Conservation (phyloP, 2,797 vertebrate genomes). For the Scolopax bukidnonensis region DNA sequence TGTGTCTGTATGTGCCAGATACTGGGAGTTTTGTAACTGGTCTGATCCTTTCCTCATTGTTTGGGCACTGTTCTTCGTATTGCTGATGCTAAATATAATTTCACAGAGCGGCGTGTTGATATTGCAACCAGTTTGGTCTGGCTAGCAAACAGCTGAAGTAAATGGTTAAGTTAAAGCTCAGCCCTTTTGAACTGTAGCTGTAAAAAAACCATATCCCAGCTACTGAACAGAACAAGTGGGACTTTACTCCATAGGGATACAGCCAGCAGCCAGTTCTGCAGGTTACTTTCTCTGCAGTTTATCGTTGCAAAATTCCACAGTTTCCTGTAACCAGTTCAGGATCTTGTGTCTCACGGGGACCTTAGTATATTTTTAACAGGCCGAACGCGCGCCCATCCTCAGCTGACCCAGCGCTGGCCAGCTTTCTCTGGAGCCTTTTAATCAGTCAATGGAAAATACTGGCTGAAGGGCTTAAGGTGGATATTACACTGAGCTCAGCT, state of each 20-base stretch:
- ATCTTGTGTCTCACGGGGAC: not conserved
- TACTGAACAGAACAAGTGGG: not conserved
- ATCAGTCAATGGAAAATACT: slow-evolving; percentile 30
- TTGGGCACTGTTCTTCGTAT: not conserved
- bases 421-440: slow-evolving; percentile 25
- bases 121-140: not conserved
- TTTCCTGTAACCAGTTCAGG: not conserved
- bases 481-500: not conserved
- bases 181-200: not conserved
- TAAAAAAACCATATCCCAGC: not conserved
- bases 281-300: not conserved
- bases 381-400: not conserved
- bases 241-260: not conserved
- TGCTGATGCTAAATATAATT: not conserved
- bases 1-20: not conserved
- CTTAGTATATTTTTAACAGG: slow-evolving; percentile 35
- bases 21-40: not conserved
- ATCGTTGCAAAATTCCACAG: not conserved
- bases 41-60: not conserved
- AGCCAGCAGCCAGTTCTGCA: not conserved
- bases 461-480: slow-evolving; percentile 18
- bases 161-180: not conserved
- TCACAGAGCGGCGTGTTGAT: not conserved
- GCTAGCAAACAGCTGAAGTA: not conserved
- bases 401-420: slow-evolving; percentile 7